phyloP scores from a whole-genome alignment of 1,140 invertebrate genomes.

The Drosophila kohkoa region DNA sequence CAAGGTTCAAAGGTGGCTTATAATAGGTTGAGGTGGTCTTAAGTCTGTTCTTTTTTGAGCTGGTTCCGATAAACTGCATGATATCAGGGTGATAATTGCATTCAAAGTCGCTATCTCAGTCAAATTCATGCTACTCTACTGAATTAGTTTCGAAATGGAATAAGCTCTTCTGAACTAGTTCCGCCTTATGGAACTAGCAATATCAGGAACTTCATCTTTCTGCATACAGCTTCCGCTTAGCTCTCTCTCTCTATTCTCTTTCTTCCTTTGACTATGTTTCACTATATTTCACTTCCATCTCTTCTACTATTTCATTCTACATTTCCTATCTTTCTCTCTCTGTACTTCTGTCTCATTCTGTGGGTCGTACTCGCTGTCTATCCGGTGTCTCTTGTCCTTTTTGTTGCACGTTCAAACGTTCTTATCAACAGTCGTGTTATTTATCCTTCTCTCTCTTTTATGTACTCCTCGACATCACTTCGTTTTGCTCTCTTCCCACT shows the following conservation, averaged over 20 bases:
- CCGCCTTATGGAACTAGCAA: background rate
- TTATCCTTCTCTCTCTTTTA: conserved; percentile 15
- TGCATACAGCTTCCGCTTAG: conserved; percentile 15
- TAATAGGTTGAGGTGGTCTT: too few species aligned
- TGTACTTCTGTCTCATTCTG: background rate
- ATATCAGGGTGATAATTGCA: too few species aligned
- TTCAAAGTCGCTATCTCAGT: too few species aligned
- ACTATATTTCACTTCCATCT: background rate
- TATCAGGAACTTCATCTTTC: background rate
- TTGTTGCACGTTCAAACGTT: conserved; percentile 13
- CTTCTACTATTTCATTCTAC: background rate
- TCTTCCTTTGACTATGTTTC: background rate
- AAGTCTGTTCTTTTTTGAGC: too few species aligned
- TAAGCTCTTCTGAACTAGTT: background rate
- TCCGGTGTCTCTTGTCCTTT: conserved; percentile 2
- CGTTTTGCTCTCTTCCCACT: conserved; percentile 15
- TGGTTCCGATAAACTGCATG: background rate
- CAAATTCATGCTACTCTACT: too few species aligned
- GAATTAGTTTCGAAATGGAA: background rate
- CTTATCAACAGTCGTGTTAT: conserved; percentile 4
- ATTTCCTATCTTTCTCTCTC: background rate
- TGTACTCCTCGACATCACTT: conserved; percentile 21
- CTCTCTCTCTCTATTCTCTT: background rate
- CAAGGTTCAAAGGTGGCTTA: too few species aligned
- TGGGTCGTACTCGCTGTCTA: conserved; percentile 1